These are phyloP conservation scores for Orchesellides sinensis DNA, from an alignment of 2,888 invertebrate genomes.

Conservation along the genomic window DNA sequence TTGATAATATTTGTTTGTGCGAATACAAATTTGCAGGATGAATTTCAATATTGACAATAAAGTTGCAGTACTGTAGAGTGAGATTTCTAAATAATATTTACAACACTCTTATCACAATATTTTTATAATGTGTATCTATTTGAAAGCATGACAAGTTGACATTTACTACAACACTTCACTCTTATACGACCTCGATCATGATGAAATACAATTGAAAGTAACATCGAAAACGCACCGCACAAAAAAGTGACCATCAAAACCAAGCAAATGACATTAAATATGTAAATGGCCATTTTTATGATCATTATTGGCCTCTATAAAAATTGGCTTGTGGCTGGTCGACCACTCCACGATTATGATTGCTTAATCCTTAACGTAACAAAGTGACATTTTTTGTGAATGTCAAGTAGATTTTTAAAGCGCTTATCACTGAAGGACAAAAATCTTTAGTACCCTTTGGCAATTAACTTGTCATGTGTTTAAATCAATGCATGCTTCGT, in stretches of 20 bases:
- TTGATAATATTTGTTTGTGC: too few species aligned
- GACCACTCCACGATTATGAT: constrained; percentile 13
- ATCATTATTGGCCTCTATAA: constrained; percentile 25
- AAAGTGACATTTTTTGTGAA: constrained; percentile 20
- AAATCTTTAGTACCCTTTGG: constrained; percentile 13
- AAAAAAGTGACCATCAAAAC: constrained; percentile 33
- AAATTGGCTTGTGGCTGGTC: not conserved
- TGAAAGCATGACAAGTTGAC: constrained; percentile 8
- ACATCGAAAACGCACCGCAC: not conserved
- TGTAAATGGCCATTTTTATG: constrained; percentile 6
- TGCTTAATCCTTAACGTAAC: not conserved
- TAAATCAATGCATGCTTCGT: not conserved
- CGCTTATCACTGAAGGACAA: not conserved
- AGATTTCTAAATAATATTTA: too few species aligned
- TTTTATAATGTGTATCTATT: too few species aligned
- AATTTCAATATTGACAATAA: too few species aligned
- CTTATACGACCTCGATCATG: constrained; percentile 26
- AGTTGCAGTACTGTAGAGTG: too few species aligned
- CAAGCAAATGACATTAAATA: constrained; percentile 21
- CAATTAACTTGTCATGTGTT: constrained; percentile 16
- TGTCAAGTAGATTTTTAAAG: constrained; percentile 7
- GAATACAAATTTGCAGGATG: too few species aligned
- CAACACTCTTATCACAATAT: too few species aligned
- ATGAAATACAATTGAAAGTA: not conserved
- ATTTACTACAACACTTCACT: constrained; percentile 16